Percentiles rank a stretch among this genome's conserved stretches.
Evolutionary conservation across 2,797 vertebrate species (phyloP).

Genomic region (Spinus olivaceus): DNA sequence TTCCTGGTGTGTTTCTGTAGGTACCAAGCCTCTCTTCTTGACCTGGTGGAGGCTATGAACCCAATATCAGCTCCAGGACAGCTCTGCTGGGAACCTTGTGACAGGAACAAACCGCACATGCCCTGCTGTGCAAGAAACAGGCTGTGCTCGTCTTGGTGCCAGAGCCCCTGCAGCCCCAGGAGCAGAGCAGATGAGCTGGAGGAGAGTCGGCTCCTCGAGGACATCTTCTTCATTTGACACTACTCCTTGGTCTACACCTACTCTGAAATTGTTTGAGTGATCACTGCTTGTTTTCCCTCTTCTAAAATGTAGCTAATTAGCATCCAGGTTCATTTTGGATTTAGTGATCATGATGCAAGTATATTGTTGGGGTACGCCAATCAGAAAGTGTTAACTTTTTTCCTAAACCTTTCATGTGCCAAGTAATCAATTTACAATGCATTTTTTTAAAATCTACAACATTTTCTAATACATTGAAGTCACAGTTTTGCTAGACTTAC

Average conservation of each 20-base stretch:
- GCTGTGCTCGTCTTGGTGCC: neutral
- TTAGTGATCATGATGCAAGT: conserved; percentile 33
- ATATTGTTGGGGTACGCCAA: neutral
- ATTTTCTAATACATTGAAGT: conserved; percentile 28
- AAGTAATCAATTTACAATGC: conserved; percentile 47
- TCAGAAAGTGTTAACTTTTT: conserved; percentile 15
- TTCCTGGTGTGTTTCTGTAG: conserved; percentile 66
- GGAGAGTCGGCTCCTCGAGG: conserved; percentile 90
- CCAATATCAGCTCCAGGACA: conserved; percentile 60
- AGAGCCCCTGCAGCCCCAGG: neutral
- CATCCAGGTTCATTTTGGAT: neutral
- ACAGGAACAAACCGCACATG: neutral
- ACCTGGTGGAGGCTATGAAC: conserved; percentile 84
- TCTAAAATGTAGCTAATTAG: neutral
- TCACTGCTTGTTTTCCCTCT: conserved; percentile 24
- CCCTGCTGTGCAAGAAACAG: neutral
- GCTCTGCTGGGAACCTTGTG: neutral
- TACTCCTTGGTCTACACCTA: neutral
- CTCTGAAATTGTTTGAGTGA: conserved; percentile 65
- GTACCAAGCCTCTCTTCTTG: conserved; percentile 81
- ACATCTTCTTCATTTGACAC: conserved; percentile 94
- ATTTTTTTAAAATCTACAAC: neutral
- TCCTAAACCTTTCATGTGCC: conserved; percentile 15
- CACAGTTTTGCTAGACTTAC: conserved; percentile 41
- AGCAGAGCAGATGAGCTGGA: conserved; percentile 81